Base-by-base conservation (phyloP, 1,140 invertebrate species). In the Ceratosolen solmsi region DNA sequence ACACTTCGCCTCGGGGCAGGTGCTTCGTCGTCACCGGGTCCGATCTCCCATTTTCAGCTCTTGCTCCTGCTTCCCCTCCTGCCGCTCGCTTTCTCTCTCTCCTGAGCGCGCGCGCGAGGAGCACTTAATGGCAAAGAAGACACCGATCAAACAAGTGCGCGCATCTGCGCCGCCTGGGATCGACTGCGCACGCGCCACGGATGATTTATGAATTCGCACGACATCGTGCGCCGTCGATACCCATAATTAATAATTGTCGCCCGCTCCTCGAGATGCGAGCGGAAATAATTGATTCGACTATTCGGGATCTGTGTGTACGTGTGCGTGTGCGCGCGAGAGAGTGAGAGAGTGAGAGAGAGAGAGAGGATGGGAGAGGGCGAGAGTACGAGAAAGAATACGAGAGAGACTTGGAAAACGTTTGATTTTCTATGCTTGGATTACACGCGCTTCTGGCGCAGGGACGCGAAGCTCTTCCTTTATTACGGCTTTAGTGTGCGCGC, bases 81-180 rank as follows among this genome's bases (percentile, higher is more conserved):
- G 7, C 36, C 46, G 30, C 27, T 15, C 25, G 36, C 58, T 65
- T 46, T 58, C 54, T 63, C 30, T 74, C 54, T 76, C 54, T 58
- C 25, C 22, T 41, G 25, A 33, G 36, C 58, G 46, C 49, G 41
- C 41, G 22, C 3, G 58, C 41, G 41, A n/a, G 76, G 5, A 17
- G 7, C 27, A 51, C 71, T 80, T 81, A 81, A 81, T 81, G 80
- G 80, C 51, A 11, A 82, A 82, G 80, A 72, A 82, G 80, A 82
- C 74, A 78, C 74, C 80, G 75, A 82, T 82, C 80, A 72, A 82
- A 78, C 80, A 82, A 82, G 80, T 82, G 80, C 75, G 56, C 38
- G 74, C 74, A 77, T 78, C 74, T 78, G 80, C 80, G 80, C 68
- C 68, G 65, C 36, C 65, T 27, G 60, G 15, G 60, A 49, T 30